These are phyloP conservation scores for Metallyticus violacea DNA, from an alignment of 2,888 invertebrate species.

Conservation along the genomic window DNA sequence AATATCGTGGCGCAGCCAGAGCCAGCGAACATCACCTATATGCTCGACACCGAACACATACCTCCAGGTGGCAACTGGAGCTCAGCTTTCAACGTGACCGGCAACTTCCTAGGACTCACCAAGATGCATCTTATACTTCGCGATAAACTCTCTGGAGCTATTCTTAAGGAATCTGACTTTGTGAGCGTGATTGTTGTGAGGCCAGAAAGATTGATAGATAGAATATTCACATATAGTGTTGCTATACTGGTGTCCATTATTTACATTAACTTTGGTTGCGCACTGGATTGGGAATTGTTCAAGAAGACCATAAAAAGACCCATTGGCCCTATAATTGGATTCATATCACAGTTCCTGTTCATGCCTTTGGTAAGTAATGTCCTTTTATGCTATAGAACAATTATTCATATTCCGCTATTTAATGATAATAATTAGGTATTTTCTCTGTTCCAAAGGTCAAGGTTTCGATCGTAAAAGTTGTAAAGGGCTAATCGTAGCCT, in stretches of 20 bases:
- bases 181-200: constrained; percentile 59
- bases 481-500: too few species aligned
- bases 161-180: constrained; percentile 39
- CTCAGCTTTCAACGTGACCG: constrained; percentile 47
- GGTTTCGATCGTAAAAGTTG: too few species aligned
- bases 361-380: constrained; percentile 84
- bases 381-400: too few species aligned
- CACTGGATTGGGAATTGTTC: constrained; percentile 72
- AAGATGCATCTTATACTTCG: constrained; percentile 13
- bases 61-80: constrained; percentile 39
- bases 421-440: too few species aligned
- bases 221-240: constrained; percentile 71
- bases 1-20: background rate
- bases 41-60: background rate
- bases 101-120: constrained; percentile 38
- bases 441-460: too few species aligned
- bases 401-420: too few species aligned
- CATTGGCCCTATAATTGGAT: constrained; percentile 74
- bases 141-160: background rate
- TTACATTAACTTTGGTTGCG: constrained; percentile 89
- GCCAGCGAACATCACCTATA: background rate
- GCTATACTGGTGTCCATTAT: constrained; percentile 73
- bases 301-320: constrained; percentile 65
- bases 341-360: constrained; percentile 72
- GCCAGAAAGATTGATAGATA: constrained; percentile 64